Evolutionary conservation across 2,113 vertebrate species (phyloP).

Genomic region (Oncorhynchus nerka): DNA sequence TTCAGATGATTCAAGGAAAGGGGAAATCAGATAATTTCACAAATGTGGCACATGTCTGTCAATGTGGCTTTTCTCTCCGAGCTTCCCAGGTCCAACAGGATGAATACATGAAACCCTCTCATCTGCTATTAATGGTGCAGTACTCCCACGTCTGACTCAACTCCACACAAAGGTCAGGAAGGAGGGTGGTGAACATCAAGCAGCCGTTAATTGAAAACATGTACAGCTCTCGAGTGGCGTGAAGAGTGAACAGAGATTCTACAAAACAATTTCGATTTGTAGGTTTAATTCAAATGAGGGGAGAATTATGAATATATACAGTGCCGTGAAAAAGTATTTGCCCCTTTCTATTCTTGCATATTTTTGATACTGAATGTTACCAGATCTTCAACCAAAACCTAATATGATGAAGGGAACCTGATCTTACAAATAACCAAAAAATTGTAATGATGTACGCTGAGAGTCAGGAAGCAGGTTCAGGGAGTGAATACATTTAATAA

Average conservation of each 20-base stretch:
- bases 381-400: no score
- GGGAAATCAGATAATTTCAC: conserved; percentile 23
- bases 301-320: not conserved
- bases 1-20: conserved; percentile 19
- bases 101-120: not conserved
- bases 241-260: not conserved
- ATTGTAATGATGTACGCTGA: no score
- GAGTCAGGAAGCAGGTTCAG: no score
- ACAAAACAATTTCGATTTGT: not conserved
- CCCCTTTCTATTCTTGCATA: no score
- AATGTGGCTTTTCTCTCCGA: not conserved
- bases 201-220: not conserved
- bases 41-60: conserved; percentile 6
- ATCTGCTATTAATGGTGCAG: not conserved
- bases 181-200: not conserved
- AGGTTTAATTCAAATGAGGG: not conserved
- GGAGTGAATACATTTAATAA: no score
- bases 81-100: not conserved
- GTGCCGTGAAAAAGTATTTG: not conserved
- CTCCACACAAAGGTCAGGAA: not conserved
- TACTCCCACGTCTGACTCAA: not conserved
- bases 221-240: not conserved
- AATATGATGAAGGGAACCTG: no score
- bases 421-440: no score
- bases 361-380: no score